Base-by-base conservation (phyloP, 2,888 invertebrate genomes). In the Cephus sareptanus region DNA sequence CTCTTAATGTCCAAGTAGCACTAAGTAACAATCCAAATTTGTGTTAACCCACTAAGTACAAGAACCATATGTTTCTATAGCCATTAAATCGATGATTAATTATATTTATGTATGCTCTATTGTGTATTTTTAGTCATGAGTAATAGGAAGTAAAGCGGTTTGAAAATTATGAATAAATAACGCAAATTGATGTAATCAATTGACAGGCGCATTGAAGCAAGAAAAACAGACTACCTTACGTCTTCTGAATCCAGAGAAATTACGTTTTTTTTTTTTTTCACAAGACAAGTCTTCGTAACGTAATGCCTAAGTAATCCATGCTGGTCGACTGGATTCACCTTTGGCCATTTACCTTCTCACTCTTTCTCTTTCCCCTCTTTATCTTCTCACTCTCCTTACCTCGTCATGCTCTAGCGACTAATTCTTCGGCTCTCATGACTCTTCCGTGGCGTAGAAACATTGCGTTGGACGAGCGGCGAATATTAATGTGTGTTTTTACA, bases 401-500 rank as follows among this genome's bases (percentile, higher is more conserved):
- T 56, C 23, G 71, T 71, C 30, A 23, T 9, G 31, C 34, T 34
- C 30, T 11, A 71, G 71, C 34, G 34, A 71, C 71, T 30, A 71
- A 23, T 71, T 71, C 71, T 30, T 11, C 9, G 31, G 23, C 74
- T n/a, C 35, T 23, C 71, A 13, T 33, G 71, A 34, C 12, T 71
- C 71, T 34, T 34, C 71, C 74, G 74, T 35, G 74, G 74, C 74
- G 74, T 78, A 82, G 81, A 85, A 83, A 83, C 80, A 76, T 83
- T 83, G 56, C 71, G 35, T 73, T 81, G 80, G 81, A 82, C 81
- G 83, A 81, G 77, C 83, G 76, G 83, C 82, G 85, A 88, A 89
- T 89, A 88, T 90, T 88, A 88, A 89, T 87, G 87, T 84, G 81
- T 87, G 89, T 88, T 90, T 89, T 89, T 87, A 89, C 88, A 89